Conservation (phyloP, 2,797 vertebrate species). For the Enoplosus armatus region DNA sequence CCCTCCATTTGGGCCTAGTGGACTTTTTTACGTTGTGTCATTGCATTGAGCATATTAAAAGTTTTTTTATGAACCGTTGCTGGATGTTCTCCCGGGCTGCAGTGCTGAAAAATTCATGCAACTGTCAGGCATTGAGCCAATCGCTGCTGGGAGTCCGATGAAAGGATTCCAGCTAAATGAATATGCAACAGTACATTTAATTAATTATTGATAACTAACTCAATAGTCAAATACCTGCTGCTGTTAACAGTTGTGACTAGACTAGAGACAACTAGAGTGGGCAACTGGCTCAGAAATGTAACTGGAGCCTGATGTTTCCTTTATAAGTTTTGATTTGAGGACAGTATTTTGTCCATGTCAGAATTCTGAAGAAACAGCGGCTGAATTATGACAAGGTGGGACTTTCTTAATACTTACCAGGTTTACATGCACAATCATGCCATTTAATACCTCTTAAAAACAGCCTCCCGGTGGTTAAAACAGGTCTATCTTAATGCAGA, state of each 20-base stretch:
- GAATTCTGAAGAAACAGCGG: not conserved
- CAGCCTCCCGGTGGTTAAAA: not conserved
- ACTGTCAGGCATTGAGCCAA: conserved; percentile 1
- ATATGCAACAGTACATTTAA: not conserved
- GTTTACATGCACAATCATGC: not conserved
- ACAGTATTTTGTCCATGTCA: not conserved
- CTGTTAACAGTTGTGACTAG: not conserved
- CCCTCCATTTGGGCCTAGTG: too few species aligned
- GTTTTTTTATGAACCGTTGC: not conserved
- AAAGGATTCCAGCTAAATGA: conserved; percentile 14
- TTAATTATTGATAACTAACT: conserved; percentile 11
- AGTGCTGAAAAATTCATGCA: conserved; percentile 34
- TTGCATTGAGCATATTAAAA: conserved; percentile 4
- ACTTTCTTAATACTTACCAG: not conserved
- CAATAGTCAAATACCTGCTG: not conserved
- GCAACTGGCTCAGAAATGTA: not conserved
- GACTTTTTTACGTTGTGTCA: not conserved
- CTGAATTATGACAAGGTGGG: not conserved
- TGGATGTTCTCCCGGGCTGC: conserved; percentile 28
- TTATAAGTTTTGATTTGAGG: not conserved
- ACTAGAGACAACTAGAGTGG: not conserved
- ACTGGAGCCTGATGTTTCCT: not conserved
- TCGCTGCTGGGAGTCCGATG: not conserved
- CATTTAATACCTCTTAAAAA: not conserved
- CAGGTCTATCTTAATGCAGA: not conserved